These are phyloP conservation scores for Drosophila rubida DNA, from an alignment of 2,888 invertebrate genomes.

Conservation along the genomic window DNA sequence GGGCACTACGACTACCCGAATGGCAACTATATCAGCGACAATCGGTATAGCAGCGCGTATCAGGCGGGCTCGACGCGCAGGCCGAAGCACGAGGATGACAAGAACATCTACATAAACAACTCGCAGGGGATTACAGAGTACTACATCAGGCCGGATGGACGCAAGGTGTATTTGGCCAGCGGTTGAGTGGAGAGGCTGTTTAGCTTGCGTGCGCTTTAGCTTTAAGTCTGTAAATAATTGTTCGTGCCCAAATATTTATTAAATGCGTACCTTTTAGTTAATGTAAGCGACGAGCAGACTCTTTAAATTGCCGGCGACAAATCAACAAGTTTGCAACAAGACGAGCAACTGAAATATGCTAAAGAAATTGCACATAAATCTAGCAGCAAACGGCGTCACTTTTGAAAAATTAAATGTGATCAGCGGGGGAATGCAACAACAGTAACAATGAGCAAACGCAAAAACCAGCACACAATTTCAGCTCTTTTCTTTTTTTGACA, in stretches of 20 bases:
- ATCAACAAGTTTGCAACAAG: constrained; percentile 63
- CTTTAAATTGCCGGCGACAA: constrained; percentile 41
- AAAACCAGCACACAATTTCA: constrained; percentile 57
- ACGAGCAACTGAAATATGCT: constrained; percentile 54
- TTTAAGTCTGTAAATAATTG: constrained; percentile 64
- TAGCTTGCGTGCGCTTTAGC: constrained; percentile 45
- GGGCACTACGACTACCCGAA: constrained; percentile 69
- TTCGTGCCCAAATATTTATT: constrained; percentile 62
- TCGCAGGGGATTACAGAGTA: constrained; percentile 82
- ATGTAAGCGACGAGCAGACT: background rate
- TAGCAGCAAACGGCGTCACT: constrained; percentile 56
- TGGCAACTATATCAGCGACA: constrained; percentile 65
- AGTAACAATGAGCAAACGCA: constrained; percentile 14
- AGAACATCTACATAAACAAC: constrained; percentile 84
- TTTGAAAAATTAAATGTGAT: constrained; percentile 73
- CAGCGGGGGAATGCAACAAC: constrained; percentile 41
- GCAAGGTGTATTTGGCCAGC: constrained; percentile 77
- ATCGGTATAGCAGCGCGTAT: constrained; percentile 67
- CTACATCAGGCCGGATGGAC: constrained; percentile 81
- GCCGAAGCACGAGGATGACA: constrained; percentile 69
- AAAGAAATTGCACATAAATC: constrained; percentile 66
- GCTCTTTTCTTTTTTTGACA: constrained; percentile 40
- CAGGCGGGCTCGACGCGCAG: constrained; percentile 42
- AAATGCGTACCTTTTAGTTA: constrained; percentile 29
- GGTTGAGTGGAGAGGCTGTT: constrained; percentile 47